A percentile compares a stretch with the other conserved stretches of the same genome.
These are phyloP conservation scores for Malaclemys terrapin DNA, from an alignment of 2,113 vertebrate species.

Conservation along the genomic window DNA sequence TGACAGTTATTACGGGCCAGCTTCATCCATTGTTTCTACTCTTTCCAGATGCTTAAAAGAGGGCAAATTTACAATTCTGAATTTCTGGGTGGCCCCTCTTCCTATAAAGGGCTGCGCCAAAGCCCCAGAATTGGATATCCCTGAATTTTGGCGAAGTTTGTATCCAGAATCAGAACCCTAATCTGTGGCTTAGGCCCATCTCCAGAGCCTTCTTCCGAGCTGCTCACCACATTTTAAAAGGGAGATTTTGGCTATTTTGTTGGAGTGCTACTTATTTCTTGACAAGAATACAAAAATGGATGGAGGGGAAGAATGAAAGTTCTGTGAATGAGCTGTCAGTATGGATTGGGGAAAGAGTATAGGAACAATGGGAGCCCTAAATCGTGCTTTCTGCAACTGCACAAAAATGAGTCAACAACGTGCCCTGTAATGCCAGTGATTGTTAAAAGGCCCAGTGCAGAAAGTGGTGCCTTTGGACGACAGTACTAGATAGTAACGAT, in stretches of 20 bases:
- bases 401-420: not conserved
- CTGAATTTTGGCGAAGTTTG: not conserved
- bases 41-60: not conserved
- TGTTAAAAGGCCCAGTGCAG: not conserved
- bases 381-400: not conserved
- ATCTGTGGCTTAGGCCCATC: not conserved
- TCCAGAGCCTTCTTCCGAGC: not conserved
- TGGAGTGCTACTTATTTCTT: not conserved
- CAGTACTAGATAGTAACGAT: not conserved
- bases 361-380: not conserved
- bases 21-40: not conserved
- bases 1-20: not conserved
- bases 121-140: not conserved
- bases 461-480: not conserved
- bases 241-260: not conserved
- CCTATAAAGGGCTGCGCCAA: not conserved
- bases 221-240: not conserved
- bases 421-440: not conserved
- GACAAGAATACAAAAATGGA: not conserved
- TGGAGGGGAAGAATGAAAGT: not conserved
- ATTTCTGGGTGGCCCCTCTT: not conserved
- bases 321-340: not conserved
- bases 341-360: not conserved
- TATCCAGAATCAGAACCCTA: not conserved
- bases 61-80: not conserved